These are phyloP conservation scores for Ganaspis brasiliensis DNA, from an alignment of 2,888 invertebrate species.

Conservation along the genomic window DNA sequence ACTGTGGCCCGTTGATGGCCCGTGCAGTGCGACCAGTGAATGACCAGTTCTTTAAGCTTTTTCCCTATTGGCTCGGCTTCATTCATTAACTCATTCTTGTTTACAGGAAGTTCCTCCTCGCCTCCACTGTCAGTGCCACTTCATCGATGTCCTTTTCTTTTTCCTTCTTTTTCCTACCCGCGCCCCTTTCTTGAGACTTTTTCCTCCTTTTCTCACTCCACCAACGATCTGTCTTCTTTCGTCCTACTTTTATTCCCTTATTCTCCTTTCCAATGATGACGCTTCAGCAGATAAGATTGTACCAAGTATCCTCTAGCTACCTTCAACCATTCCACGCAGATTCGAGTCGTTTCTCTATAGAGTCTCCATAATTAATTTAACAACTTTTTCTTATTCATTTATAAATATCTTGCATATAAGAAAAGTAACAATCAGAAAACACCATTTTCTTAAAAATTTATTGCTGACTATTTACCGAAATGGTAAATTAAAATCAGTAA, in stretches of 20 bases:
- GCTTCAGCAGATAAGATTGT: conserved; percentile 35
- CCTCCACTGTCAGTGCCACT: conserved; percentile 52
- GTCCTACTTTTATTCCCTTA: conserved; percentile 56
- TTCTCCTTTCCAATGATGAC: conserved; percentile 41
- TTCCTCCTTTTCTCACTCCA: conserved; percentile 52
- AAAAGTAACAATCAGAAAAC: too few relatives aligned
- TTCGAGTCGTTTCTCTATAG: too few relatives aligned
- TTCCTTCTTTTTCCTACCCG: conserved; percentile 51
- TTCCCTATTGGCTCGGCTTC: conserved; percentile 63
- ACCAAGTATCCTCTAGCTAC: too few relatives aligned
- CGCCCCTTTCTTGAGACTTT: conserved; percentile 49
- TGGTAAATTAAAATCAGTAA: too few relatives aligned
- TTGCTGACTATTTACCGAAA: too few relatives aligned
- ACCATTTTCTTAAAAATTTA: too few relatives aligned
- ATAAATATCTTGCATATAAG: too few relatives aligned
- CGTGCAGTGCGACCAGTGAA: conserved; percentile 40
- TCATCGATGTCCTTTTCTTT: conserved; percentile 52
- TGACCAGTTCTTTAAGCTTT: conserved; percentile 66
- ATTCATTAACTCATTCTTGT: conserved; percentile 73
- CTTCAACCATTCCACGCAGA: too few relatives aligned
- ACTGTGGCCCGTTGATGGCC: conserved; percentile 39
- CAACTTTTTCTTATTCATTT: too few relatives aligned
- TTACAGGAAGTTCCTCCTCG: conserved; percentile 68
- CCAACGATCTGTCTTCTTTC: conserved; percentile 55
- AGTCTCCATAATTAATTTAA: too few relatives aligned